Evolutionary conservation across 2,797 vertebrate species (phyloP), one percentile per base, ranked within the genome.

Genomic region (Anableps anableps): DNA sequence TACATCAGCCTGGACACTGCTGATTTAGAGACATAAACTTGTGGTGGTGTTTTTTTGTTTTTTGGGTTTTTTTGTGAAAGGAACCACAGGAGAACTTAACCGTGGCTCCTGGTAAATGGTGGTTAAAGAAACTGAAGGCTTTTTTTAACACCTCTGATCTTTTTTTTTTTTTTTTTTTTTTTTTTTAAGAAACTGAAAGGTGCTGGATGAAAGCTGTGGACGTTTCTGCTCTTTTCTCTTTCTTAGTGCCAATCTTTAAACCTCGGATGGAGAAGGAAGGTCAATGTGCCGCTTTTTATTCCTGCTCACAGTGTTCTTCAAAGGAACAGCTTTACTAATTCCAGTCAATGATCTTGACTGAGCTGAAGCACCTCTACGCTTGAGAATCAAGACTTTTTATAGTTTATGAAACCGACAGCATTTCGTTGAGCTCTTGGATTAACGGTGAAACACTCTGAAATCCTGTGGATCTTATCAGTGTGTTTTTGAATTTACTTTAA

Each of bases 161-260:
- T 14, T 31, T 64, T 9, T 31, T 29, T n/a, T n/a, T 14, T 14
- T 31, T 64, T 9, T 31, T 29, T n/a, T n/a, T 26, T 68, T 66
- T 77, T 82, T 73, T 29, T 29, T 47, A 51, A n/a, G 71, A 38
- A 79, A 0, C 34, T 45, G 38, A 72, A 68, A 4, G 71, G 70
- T 76, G 74, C 43, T 50, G 43, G 71, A 43, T 78, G 75, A 80
- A 81, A 77, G 75, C 81, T 34, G 78, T 77, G 11, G 34, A 74
- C 78, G 45, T 51, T 75, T 92, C 81, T 62, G 45, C 53, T 86
- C 72, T 51, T 78, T 45, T 75, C 13, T 83, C 74, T 88, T 85
- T 87, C 74, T 90, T 90, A 75, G 93, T 92, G 92, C 91, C 90
- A 92, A 92, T 86, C 79, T 81, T 81, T 68, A 6, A 76, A 38